Base-by-base conservation (phyloP, 2,888 invertebrate species). In the Cotesia congregata region DNA sequence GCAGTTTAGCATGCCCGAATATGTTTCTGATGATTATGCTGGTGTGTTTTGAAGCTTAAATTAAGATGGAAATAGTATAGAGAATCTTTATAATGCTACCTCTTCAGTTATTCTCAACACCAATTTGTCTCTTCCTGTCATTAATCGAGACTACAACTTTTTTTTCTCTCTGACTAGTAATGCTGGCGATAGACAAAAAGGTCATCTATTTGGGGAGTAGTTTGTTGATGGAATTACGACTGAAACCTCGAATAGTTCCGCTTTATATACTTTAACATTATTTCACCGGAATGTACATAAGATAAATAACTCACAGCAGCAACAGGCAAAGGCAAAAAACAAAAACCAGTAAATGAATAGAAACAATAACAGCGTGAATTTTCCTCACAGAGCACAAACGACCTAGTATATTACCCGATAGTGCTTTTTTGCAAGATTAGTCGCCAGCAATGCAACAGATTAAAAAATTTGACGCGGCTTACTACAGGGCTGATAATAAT, bases 51-150 rank as follows among this genome's bases (percentile, higher is more conserved):
- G 12, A 50, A 50, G 3, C 50, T 7, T 50, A 50, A 7, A 50
- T 50, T 50, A 12, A 74, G 68, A 71, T 69, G 41, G 70, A 73
- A 73, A 78, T 72, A 62, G 68, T 41, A 6, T 40, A 50, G 38
- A 64, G 41, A 67, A 67, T 74, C 76, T 76, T 67, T 3, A 75
- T 78, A 70, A 78, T 75, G 76, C 61, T 59, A 76, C 67, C 67
- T 71, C 61, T 59, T 72, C 59, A 17, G 75, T 74, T 73, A 81
- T 82, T 81, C 30, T 50, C 82, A 83, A 84, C 81, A 83, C 81
- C 84, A 86, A 86, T 85, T 85, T 84, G 85, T 83, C 82, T 79
- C 85, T 85, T 86, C 85, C 85, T 86, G 85, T 83, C 83, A 83
- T 84, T 83, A 81, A 83, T 83, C 78, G 81, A 82, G 82, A 77